Evolutionary conservation across 2,797 vertebrate species (phyloP).

Genomic region (Pachyuromys duprasi): DNA sequence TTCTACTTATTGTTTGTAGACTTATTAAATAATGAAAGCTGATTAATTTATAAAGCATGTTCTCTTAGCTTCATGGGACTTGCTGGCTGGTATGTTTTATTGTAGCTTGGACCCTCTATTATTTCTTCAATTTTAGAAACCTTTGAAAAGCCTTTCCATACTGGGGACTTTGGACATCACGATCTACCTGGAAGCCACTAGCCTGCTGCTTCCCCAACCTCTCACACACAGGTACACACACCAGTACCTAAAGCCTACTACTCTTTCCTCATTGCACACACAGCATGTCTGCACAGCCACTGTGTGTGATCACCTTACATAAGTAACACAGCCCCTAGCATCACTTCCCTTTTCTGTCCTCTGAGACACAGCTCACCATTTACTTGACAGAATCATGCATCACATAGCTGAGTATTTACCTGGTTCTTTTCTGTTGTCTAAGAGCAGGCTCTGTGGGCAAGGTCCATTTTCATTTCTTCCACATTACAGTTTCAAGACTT

Average conservation of each 20-base stretch:
- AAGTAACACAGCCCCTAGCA: background rate
- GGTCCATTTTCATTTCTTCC: background rate
- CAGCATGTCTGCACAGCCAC: background rate
- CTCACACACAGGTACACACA: background rate
- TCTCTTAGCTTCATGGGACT: background rate
- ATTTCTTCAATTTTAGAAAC: conserved; percentile 9
- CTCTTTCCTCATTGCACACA: background rate
- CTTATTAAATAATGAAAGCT: conserved; percentile 40
- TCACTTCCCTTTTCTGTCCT: background rate
- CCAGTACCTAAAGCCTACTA: background rate
- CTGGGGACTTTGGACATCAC: background rate
- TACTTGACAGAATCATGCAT: background rate
- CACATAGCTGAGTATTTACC: background rate
- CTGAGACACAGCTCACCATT: background rate
- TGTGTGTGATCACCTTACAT: background rate
- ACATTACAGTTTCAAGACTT: background rate
- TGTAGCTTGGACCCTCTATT: background rate
- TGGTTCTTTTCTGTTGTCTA: background rate
- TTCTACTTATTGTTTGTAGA: background rate
- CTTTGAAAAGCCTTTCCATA: background rate
- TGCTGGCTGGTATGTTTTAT: conserved; percentile 16
- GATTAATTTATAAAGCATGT: background rate
- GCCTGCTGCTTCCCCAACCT: background rate
- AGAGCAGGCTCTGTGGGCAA: background rate
- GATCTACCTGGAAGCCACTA: background rate